Evolutionary conservation across 2,888 invertebrate species (phyloP), one percentile per base, ranked within the genome.

Genomic region (Dolomedes plantarius): DNA sequence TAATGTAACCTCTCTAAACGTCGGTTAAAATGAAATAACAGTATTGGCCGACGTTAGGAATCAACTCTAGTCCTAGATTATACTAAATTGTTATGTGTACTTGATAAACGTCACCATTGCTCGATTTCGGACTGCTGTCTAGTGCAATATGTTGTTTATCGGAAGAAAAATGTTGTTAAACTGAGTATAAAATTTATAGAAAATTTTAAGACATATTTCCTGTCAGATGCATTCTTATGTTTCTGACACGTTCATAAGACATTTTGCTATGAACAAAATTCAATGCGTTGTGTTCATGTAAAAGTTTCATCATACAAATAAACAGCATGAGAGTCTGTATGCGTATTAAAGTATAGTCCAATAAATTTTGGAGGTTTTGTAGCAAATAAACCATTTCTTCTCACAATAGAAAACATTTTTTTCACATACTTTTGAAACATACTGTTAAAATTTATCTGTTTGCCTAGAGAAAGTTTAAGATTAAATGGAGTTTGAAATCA

Each of bases 161-260:
- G 71, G 67, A 65, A 23, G 62, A 77, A 83, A 75, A 75, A 82
- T 77, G 72, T 73, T 83, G 83, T 83, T 83, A 36, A n/a, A 77
- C 68, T 83, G 64, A 76, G 71, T 77, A 83, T 83, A 83, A 83
- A 83, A 83, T 83, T 77, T 83, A 83, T 83, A 77, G 83, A 77
- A 73, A 77, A 77, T 77, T 83, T 83, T 83, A 68, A 77, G 65
- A 83, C 65, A 56, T 77, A 76, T 83, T 77, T 81, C 77, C 50
- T 65, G 76, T 76, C 77, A 72, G 76, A 41, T 67, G 56, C 69
- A 29, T 56, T 80, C 56, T 9, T 39, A 46, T 39, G 28, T 36
- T 68, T 73, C 65, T 46, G 46, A 46, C 27, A 23, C 31, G 65
- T 83, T 65, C 77, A 72, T 73, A 62, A 31, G 68, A 81, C 67